Evolutionary conservation across 1,140 invertebrate species (phyloP).

Genomic region (Sycophaga agraensis): DNA sequence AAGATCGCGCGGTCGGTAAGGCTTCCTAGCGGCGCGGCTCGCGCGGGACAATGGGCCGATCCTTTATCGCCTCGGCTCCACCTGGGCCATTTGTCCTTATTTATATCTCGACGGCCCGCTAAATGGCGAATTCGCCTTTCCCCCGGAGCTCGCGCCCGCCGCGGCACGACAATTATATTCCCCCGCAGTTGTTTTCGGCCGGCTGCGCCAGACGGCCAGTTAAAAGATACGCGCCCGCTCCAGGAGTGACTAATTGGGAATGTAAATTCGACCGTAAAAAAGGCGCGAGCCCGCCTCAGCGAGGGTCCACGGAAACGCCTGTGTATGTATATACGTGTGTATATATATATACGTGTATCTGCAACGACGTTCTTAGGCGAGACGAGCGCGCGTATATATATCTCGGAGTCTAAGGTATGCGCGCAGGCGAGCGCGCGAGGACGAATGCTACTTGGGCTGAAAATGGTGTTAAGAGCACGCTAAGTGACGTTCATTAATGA

Average conservation of each 20-base stretch:
- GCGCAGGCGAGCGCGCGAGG: no score
- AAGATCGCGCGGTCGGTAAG: conserved; percentile 18
- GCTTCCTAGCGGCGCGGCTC: neutral
- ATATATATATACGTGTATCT: no score
- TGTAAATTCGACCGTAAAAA: conserved; percentile 22
- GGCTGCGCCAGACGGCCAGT: neutral
- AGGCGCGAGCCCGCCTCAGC: no score
- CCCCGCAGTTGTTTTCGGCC: neutral
- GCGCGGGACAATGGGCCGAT: conserved; percentile 8
- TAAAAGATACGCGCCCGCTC: neutral
- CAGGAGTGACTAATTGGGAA: conserved; percentile 23
- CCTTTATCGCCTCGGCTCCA: neutral
- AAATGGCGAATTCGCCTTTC: neutral
- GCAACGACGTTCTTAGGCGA: no score
- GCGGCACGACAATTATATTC: conserved; percentile 8
- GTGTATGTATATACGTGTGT: no score
- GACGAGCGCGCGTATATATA: neutral
- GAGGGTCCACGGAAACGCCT: no score
- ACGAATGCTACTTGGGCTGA: neutral
- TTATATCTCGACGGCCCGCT: conserved; percentile 13
- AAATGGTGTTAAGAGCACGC: conserved; percentile 1
- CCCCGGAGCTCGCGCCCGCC: neutral
- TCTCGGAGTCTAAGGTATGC: no score
- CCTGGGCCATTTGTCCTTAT: conserved; percentile 8
- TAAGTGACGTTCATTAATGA: conserved; percentile 12